Evolutionary conservation across 2,797 vertebrate species (phyloP).

Genomic region (Zalophus californianus): DNA sequence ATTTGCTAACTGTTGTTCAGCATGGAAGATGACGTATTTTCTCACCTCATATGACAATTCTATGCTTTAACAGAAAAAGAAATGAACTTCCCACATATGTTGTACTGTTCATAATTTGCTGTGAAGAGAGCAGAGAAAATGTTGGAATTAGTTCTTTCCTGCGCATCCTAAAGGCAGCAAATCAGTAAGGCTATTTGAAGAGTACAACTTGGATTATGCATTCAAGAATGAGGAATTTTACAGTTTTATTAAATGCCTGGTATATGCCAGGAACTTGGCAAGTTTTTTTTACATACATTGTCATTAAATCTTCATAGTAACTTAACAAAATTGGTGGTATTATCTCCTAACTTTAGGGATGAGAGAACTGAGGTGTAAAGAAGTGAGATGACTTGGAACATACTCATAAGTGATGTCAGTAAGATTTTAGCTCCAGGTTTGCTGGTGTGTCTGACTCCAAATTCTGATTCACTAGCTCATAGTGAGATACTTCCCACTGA

Average conservation of each 20-base stretch:
- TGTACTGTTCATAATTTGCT: slow-evolving; percentile 33
- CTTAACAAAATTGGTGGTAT: neutral
- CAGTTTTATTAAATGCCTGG: slow-evolving; percentile 14
- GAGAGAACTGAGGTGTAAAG: slow-evolving; percentile 25
- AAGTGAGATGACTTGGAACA: neutral
- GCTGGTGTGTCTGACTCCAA: neutral
- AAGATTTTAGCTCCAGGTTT: neutral
- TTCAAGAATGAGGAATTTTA: slow-evolving; percentile 37
- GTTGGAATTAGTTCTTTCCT: slow-evolving; percentile 29
- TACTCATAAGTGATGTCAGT: neutral
- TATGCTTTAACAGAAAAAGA: slow-evolving; percentile 58
- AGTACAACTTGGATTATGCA: neutral
- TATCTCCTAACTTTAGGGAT: neutral
- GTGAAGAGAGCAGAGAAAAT: slow-evolving; percentile 51
- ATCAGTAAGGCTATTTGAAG: slow-evolving; percentile 23
- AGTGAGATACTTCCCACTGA: neutral
- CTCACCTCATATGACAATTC: slow-evolving; percentile 20
- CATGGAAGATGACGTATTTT: slow-evolving; percentile 65
- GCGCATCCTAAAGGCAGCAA: neutral
- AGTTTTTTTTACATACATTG: neutral
- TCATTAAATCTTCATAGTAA: neutral
- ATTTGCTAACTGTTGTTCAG: slow-evolving; percentile 60
- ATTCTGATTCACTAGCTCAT: neutral
- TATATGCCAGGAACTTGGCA: neutral
- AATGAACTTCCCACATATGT: slow-evolving; percentile 60